phyloP scores from a whole-genome alignment of 2,113 vertebrate genomes.

The Mesocricetus auratus region DNA sequence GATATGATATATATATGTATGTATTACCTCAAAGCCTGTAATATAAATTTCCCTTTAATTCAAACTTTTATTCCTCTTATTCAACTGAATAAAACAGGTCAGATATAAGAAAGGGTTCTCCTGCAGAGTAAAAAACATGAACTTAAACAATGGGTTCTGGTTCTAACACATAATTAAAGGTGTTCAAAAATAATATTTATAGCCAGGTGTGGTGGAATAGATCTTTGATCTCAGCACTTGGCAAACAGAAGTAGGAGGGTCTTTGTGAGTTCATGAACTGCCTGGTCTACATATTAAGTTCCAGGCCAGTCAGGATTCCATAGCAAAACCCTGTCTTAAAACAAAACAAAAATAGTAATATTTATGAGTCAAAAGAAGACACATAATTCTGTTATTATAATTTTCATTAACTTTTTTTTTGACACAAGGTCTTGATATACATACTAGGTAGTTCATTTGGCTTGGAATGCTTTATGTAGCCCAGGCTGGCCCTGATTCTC shows the following conservation, averaged over 20 bases:
- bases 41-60: not conserved
- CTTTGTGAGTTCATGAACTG: not conserved
- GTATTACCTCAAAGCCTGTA: not conserved
- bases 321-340: not conserved
- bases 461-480: no score
- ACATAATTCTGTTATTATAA: not conserved
- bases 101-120: not conserved
- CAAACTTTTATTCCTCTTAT: not conserved
- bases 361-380: not conserved
- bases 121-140: not conserved
- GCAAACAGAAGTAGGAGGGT: not conserved
- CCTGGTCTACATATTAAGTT: not conserved
- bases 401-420: not conserved
- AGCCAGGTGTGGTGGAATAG: not conserved
- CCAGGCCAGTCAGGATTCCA: not conserved
- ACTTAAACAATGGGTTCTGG: not conserved
- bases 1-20: not conserved
- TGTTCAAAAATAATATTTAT: constrained; percentile 29
- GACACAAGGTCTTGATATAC: not conserved
- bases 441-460: not conserved
- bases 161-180: constrained; percentile 34
- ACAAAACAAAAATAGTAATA: not conserved
- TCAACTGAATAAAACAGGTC: not conserved
- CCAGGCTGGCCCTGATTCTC: not conserved
- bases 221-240: not conserved